Evolutionary conservation across 2,797 vertebrate genomes (phyloP).

Genomic region (Syngnathus rostellatus): DNA sequence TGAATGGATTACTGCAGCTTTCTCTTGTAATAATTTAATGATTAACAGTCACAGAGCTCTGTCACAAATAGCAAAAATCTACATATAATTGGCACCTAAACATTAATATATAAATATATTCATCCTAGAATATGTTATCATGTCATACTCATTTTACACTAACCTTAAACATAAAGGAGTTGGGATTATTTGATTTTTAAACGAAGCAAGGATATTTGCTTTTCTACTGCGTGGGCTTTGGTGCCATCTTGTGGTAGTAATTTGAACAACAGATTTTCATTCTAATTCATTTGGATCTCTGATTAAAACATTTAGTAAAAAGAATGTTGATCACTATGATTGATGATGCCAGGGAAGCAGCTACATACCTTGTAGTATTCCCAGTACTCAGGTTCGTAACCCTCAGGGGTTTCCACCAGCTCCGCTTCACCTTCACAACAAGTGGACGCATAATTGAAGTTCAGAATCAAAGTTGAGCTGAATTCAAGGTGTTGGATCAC

Average conservation of each 20-base stretch:
- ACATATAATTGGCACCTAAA: background rate
- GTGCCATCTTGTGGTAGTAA: too few species aligned
- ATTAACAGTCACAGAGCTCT: background rate
- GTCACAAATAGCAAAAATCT: background rate
- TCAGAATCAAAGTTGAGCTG: background rate
- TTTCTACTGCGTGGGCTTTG: too few species aligned
- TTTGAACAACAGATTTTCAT: too few species aligned
- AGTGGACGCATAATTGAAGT: constrained; percentile 8
- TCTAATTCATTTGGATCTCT: too few species aligned
- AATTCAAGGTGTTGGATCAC: constrained; percentile 24
- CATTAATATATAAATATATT: background rate
- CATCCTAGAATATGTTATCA: background rate
- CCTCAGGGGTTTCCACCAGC: constrained; percentile 85
- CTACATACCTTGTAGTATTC: constrained; percentile 74
- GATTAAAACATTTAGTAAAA: too few species aligned
- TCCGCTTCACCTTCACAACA: constrained; percentile 78
- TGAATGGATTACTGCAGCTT: background rate
- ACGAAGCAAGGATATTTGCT: too few species aligned
- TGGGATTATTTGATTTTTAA: too few species aligned
- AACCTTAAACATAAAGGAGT: too few species aligned
- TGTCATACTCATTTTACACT: too few species aligned
- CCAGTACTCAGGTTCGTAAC: constrained; percentile 88
- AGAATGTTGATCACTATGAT: background rate
- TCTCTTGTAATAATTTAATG: background rate
- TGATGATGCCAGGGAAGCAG: background rate